Conservation (phyloP, 2,888 invertebrate genomes). For the Terebella lapidaria region DNA sequence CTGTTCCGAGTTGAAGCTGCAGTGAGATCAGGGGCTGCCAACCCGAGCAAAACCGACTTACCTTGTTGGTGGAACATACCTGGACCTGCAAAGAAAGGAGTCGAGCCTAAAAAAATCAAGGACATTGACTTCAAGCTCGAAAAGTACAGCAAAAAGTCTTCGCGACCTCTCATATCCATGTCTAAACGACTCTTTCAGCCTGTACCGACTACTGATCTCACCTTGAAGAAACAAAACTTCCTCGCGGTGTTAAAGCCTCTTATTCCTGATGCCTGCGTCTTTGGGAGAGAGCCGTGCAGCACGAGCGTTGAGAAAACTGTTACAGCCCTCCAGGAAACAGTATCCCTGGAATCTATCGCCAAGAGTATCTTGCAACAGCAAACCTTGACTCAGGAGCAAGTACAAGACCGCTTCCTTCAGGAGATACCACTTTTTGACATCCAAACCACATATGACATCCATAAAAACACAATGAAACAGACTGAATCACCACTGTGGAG, state of each 20-base stretch:
- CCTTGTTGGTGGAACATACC: neutral
- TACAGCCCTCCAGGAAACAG: neutral
- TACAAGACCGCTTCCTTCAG: too few species aligned
- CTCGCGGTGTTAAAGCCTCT: neutral
- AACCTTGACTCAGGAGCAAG: too few species aligned
- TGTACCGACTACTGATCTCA: neutral
- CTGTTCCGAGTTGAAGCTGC: neutral
- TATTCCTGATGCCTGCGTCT: neutral
- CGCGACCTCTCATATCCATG: neutral
- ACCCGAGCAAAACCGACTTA: neutral
- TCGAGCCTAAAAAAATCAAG: neutral
- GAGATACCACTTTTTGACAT: neutral
- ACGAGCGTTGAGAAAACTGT: neutral
- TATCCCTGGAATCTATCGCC: neutral
- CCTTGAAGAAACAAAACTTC: neutral
- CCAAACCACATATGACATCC: neutral
- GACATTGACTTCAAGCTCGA: neutral
- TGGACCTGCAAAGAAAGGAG: neutral
- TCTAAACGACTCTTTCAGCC: neutral
- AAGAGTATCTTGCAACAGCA: too few species aligned
- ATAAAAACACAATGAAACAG: neutral
- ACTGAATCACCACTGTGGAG: neutral
- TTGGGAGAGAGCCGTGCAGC: neutral
- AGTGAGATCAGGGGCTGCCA: neutral
- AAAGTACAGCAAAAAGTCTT: neutral